A percentile compares a stretch with the other conserved stretches of the same genome.
These are phyloP conservation scores for Promerops cafer DNA, from an alignment of 2,113 vertebrate species.

Conservation along the genomic window DNA sequence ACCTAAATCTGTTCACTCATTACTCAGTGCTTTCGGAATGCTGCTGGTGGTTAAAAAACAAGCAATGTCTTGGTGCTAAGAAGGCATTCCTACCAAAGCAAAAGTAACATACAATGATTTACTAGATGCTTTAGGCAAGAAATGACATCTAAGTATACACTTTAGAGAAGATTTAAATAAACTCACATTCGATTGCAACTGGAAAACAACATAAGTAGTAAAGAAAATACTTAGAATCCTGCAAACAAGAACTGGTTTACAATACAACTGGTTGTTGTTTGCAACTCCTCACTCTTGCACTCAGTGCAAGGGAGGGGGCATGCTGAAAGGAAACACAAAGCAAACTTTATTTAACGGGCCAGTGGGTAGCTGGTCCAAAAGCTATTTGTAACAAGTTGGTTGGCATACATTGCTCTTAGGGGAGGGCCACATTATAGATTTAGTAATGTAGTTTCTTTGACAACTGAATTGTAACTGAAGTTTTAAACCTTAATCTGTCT, in stretches of 20 bases:
- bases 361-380: background rate
- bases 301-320: background rate
- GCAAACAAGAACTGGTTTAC: background rate
- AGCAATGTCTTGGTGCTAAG: background rate
- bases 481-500: background rate
- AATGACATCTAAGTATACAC: background rate
- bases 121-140: slow-evolving; percentile 7
- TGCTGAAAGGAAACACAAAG: background rate
- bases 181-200: background rate
- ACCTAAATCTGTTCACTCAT: background rate
- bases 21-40: background rate
- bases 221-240: background rate
- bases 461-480: background rate
- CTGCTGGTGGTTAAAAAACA: slow-evolving; percentile 10
- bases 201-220: background rate
- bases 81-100: slow-evolving; percentile 21
- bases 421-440: background rate
- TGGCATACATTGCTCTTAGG: background rate
- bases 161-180: background rate
- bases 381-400: background rate
- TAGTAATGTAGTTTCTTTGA: background rate
- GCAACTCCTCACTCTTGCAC: background rate
- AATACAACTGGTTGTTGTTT: background rate
- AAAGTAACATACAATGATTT: background rate
- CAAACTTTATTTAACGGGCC: background rate